Evolutionary conservation across 92 coral and sea anemone species (phyloP).

Genomic region (Bergia sp.): DNA sequence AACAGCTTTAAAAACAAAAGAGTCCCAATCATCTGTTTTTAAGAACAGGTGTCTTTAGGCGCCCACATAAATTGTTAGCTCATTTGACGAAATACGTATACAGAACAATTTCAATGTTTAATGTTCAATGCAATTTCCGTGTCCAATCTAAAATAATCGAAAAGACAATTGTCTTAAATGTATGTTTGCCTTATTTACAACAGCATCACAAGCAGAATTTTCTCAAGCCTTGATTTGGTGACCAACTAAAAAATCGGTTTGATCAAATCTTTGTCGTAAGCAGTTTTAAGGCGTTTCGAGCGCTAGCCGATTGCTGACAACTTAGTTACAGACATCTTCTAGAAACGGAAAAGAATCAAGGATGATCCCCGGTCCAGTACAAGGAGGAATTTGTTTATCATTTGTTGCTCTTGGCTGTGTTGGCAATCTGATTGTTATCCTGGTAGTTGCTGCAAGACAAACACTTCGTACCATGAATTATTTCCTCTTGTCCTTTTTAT

Average conservation of each 20-base stretch:
- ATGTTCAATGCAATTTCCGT: constrained; percentile 2
- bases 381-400: background rate
- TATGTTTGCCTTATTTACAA: background rate
- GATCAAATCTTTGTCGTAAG: constrained; percentile 7
- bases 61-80: constrained; percentile 11
- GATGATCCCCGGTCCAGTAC: background rate
- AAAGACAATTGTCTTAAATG: background rate
- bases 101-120: background rate
- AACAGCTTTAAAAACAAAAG: background rate
- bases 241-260: background rate
- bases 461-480: background rate
- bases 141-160: background rate
- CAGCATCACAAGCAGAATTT: background rate
- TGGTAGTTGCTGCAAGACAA: background rate
- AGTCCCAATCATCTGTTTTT: background rate
- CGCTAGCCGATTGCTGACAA: constrained; percentile 4
- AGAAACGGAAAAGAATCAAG: constrained; percentile 1
- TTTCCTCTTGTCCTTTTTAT: background rate
- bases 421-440: background rate
- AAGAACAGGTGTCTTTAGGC: constrained; percentile 13
- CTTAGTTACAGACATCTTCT: constrained; percentile 7
- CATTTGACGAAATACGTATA: constrained; percentile 7
- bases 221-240: background rate
- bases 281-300: constrained; percentile 11
- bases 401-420: background rate